These are phyloP conservation scores for Acipenser transmontanus DNA, from an alignment of 2,797 vertebrate species.

Conservation along the genomic window DNA sequence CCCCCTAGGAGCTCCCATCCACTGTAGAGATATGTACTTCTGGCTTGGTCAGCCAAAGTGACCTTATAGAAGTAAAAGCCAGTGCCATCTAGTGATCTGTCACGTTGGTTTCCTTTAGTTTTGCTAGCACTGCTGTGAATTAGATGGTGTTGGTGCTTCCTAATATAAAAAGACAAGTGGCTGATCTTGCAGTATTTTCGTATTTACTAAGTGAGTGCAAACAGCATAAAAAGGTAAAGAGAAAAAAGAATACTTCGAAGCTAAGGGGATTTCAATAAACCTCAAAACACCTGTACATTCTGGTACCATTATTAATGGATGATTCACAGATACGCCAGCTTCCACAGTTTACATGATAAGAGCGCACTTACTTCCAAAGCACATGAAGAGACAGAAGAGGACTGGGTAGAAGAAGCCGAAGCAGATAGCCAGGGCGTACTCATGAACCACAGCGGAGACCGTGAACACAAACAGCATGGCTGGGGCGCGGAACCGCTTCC, in stretches of 20 bases:
- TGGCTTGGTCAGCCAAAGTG: no score
- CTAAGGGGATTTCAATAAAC: background rate
- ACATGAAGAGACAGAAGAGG: constrained; percentile 83
- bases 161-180: no score
- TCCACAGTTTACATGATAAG: background rate
- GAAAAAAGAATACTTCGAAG: background rate
- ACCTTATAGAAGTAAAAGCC: no score
- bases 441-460: constrained; percentile 81
- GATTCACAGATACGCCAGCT: background rate
- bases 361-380: constrained; percentile 84
- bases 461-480: constrained; percentile 87
- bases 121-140: no score
- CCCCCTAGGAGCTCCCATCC: no score
- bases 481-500: constrained; percentile 70
- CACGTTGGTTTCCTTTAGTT: no score
- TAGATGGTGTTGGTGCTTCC: no score
- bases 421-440: constrained; percentile 79
- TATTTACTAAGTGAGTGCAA: background rate
- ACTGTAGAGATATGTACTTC: no score
- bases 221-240: background rate
- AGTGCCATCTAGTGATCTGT: no score
- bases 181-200: no score
- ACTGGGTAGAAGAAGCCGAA: constrained; percentile 93
- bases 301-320: background rate
- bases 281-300: background rate